Evolutionary conservation across 1,140 invertebrate species (phyloP).

Genomic region (Prorops nasuta): DNA sequence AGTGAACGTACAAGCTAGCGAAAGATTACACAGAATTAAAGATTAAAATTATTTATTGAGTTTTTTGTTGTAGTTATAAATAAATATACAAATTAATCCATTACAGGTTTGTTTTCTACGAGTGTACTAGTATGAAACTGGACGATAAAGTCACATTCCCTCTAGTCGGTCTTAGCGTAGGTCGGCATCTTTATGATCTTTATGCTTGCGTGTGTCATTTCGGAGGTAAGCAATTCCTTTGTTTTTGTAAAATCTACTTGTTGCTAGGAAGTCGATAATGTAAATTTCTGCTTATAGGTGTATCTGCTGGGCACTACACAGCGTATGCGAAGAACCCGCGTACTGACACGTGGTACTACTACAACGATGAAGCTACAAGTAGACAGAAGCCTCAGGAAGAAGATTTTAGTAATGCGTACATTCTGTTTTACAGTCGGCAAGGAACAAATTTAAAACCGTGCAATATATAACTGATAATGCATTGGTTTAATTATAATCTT

Average conservation of each 20-base stretch:
- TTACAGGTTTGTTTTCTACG: conserved; percentile 70
- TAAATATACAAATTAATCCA: conserved; percentile 17
- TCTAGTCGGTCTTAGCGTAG: conserved; percentile 59
- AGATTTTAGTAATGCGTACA: conserved; percentile 68
- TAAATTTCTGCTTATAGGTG: conserved; percentile 61
- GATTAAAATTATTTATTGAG: too few species aligned
- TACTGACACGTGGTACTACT: conserved; percentile 67
- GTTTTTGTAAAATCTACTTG: too few species aligned
- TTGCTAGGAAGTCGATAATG: too few species aligned
- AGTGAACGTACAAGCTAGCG: too few species aligned
- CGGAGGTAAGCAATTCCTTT: conserved; percentile 58
- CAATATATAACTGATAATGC: conserved; percentile 47
- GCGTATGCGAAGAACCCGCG: conserved; percentile 66
- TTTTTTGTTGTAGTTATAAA: background rate
- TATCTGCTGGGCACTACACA: conserved; percentile 70
- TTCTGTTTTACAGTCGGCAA: conserved; percentile 69
- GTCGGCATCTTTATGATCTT: conserved; percentile 61
- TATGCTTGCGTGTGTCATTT: conserved; percentile 73
- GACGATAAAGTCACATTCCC: conserved; percentile 70
- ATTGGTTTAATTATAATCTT: too few species aligned
- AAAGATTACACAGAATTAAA: too few species aligned
- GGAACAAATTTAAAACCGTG: conserved; percentile 54
- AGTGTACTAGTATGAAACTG: conserved; percentile 68
- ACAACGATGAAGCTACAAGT: conserved; percentile 65
- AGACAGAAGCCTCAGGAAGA: conserved; percentile 62